These are phyloP conservation scores for Anoplophora glabripennis DNA, from an alignment of 1,140 invertebrate genomes.

Conservation along the genomic window DNA sequence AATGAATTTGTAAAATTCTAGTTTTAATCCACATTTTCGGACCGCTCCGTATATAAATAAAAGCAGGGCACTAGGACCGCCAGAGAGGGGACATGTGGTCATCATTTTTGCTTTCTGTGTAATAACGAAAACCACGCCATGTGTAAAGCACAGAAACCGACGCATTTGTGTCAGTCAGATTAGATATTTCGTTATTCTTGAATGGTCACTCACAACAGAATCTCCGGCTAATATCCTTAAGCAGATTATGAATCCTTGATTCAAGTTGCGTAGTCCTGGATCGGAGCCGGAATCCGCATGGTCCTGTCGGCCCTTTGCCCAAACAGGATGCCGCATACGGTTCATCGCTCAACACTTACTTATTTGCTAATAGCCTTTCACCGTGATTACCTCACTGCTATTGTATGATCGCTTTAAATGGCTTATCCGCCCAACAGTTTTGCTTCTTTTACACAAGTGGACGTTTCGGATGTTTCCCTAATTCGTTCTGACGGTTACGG, in stretches of 20 bases:
- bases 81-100: not conserved
- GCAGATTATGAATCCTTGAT: slow-evolving; percentile 11
- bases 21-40: not conserved
- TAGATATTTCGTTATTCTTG: slow-evolving; percentile 9
- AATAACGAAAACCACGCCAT: slow-evolving; percentile 3
- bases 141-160: slow-evolving; percentile 3
- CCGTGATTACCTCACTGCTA: slow-evolving; percentile 8
- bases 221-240: slow-evolving; percentile 10
- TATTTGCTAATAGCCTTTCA: slow-evolving; percentile 13
- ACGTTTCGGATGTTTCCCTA: no score
- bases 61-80: not conserved
- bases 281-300: not conserved
- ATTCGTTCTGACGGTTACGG: no score
- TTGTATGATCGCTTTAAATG: slow-evolving; percentile 23
- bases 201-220: slow-evolving; percentile 8
- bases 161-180: slow-evolving; percentile 12
- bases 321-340: slow-evolving; percentile 3
- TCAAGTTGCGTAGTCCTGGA: slow-evolving; percentile 6
- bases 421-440: slow-evolving; percentile 18
- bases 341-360: not conserved
- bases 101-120: not conserved
- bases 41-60: not conserved
- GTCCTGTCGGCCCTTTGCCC: not conserved
- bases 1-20: not conserved
- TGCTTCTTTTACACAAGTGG: slow-evolving; percentile 10